phyloP scores from a whole-genome alignment of 2,113 vertebrate species.

The Perccottus glenii region DNA sequence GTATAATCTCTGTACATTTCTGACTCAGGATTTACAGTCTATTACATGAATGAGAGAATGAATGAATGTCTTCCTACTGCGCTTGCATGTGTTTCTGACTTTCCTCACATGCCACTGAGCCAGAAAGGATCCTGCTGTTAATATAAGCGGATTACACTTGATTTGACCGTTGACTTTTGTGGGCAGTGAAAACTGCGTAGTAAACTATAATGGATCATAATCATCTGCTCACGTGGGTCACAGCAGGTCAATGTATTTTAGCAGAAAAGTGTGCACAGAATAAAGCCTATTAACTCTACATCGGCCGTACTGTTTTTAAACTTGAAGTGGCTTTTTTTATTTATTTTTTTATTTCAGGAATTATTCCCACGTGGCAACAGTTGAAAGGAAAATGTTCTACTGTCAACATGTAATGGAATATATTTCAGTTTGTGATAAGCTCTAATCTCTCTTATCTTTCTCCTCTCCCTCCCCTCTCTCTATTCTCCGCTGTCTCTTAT shows the following conservation, averaged over 20 bases:
- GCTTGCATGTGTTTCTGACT: background rate
- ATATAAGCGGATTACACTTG: slow-evolving; percentile 67
- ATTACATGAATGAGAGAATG: background rate
- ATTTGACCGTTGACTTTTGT: slow-evolving; percentile 54
- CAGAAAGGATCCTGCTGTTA: slow-evolving; percentile 25
- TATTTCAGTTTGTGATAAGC: slow-evolving; percentile 47
- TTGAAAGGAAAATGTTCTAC: slow-evolving; percentile 34
- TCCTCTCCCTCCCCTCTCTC: background rate
- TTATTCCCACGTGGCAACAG: slow-evolving; percentile 27
- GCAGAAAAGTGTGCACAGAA: slow-evolving; percentile 26
- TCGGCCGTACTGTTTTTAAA: slow-evolving; percentile 5
- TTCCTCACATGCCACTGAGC: slow-evolving; percentile 34
- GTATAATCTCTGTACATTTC: slow-evolving; percentile 38
- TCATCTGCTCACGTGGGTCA: slow-evolving; percentile 10
- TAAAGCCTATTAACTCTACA: slow-evolving; percentile 24
- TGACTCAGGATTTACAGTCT: background rate
- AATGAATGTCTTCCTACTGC: background rate
- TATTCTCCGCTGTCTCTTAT: slow-evolving; percentile 23
- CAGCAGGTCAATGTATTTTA: slow-evolving; percentile 1
- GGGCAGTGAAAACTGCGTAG: slow-evolving; percentile 52
- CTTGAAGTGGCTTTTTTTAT: slow-evolving; percentile 15
- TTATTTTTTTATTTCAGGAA: slow-evolving; percentile 16
- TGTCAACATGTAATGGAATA: slow-evolving; percentile 43
- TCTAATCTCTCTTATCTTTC: slow-evolving; percentile 50
- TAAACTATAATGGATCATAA: slow-evolving; percentile 10